Base-by-base conservation (phyloP, 1,140 invertebrate genomes). In the Theocolax elegans region DNA sequence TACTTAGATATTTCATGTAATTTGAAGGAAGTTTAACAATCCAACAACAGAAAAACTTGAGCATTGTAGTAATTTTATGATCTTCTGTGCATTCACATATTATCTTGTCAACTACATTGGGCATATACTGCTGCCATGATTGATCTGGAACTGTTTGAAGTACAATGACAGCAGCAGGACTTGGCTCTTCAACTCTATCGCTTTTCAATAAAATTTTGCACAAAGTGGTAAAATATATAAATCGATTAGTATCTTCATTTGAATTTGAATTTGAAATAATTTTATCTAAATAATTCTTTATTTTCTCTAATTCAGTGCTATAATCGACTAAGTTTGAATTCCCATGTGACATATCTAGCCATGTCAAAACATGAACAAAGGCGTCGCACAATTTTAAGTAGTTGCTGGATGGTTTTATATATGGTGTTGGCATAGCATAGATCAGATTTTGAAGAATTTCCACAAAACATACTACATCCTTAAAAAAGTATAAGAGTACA, bases 91-190 rank as follows among this genome's bases (percentile, higher is more conserved):
- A 76, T 27, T 81, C 71, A 15, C 51, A 67, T 29, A 88, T 74
- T 53, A 84, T 82, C 62, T 80, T 82, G 8, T 76, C 66, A 2
- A 89, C 88, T 1, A 86, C 87, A 35, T 17, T 71, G 62, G 2
- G 79, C 79, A 67, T 88, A 86, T 73, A 13, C 77, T 78, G 71
- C 85, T 82, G 42, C 80, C 84, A 31, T 82, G 79, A 76, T 87
- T 75, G 77, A 54, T 72, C 78, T 46, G 81, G 77, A 44, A 88
- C 87, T 3, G 88, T 70, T 44, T 89, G 81, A 27, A 90, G 81
- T 2, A 90, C 86, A 27, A 88, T 83, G 19, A 89, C 87, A 66
- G 90, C 80, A 1, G 87, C 87, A 25, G 85, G 86, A 1, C 87
- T 87, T 8, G 86, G 85, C 21, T 83, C 74, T 27, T 81, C 42